Evolutionary conservation across 2,113 vertebrate genomes (phyloP).

Genomic region (Monopterus albus): DNA sequence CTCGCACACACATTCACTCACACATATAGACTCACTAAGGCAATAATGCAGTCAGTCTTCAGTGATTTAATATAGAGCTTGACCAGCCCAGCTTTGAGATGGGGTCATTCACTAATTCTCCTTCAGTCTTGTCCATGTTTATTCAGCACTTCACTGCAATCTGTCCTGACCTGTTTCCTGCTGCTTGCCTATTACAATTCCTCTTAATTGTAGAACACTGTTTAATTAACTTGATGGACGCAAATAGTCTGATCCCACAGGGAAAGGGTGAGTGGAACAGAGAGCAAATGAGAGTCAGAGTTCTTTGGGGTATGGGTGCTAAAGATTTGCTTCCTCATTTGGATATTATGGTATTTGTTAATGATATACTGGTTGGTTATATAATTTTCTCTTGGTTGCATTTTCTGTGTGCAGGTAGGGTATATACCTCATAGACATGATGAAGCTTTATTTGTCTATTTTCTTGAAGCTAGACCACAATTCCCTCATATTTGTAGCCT

Average conservation of each 20-base stretch:
- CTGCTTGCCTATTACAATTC: conserved; percentile 76
- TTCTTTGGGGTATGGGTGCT: conserved; percentile 41
- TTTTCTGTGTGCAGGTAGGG: not conserved
- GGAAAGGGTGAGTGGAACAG: conserved; percentile 52
- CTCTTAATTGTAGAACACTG: conserved; percentile 80
- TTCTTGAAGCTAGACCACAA: not conserved
- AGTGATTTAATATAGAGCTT: conserved; percentile 49
- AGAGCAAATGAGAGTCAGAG: conserved; percentile 47
- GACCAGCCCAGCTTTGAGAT: conserved; percentile 46
- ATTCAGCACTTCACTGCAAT: conserved; percentile 72
- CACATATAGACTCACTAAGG: not conserved
- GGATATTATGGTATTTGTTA: conserved; percentile 25
- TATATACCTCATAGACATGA: too few species aligned
- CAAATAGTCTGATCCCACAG: conserved; percentile 64
- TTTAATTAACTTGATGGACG: conserved; percentile 81
- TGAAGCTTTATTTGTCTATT: not conserved
- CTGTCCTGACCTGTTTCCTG: conserved; percentile 75
- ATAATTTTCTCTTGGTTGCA: not conserved
- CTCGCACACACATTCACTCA: conserved; percentile 2
- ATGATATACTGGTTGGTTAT: conserved; percentile 22
- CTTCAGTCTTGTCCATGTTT: conserved; percentile 70
- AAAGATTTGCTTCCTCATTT: conserved; percentile 31
- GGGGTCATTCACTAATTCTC: conserved; percentile 62
- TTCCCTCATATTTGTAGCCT: not conserved
- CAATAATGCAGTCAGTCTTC: conserved; percentile 6